Conservation (phyloP, 2,113 vertebrate species). For the Cavia porcellus region DNA sequence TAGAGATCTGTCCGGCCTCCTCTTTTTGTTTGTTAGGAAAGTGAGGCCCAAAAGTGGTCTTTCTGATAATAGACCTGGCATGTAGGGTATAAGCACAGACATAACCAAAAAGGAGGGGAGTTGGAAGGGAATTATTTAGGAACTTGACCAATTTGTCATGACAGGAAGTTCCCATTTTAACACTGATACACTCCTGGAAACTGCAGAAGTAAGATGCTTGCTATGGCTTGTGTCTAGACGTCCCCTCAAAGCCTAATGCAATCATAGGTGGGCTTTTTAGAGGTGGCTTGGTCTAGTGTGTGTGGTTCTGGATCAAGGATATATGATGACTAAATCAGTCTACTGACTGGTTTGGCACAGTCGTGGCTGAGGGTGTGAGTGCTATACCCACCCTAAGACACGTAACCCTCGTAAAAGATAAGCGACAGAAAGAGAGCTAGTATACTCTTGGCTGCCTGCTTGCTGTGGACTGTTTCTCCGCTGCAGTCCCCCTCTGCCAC, state of each 20-base stretch:
- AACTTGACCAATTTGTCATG: background rate
- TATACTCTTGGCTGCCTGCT: background rate
- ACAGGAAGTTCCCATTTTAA: slow-evolving; percentile 40
- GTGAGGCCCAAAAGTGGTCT: background rate
- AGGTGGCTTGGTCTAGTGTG: background rate
- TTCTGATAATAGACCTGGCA: background rate
- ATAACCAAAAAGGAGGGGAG: background rate
- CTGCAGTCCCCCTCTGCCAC: background rate
- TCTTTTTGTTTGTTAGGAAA: slow-evolving; percentile 14
- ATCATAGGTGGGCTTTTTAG: background rate
- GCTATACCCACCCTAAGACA: background rate
- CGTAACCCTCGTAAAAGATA: background rate
- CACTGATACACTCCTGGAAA: slow-evolving; percentile 39
- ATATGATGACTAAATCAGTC: background rate
- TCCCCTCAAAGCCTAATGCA: background rate
- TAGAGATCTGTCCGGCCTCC: background rate
- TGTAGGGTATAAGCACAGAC: background rate
- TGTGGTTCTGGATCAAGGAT: background rate
- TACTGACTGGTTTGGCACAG: background rate
- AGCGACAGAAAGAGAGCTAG: background rate
- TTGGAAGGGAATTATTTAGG: background rate
- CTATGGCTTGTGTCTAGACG: background rate
- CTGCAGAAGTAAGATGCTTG: background rate
- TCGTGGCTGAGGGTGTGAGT: background rate
- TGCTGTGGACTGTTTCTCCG: background rate